A percentile compares a stretch with the other conserved stretches of the same genome.
phyloP scores from a whole-genome alignment of 2,113 vertebrate species.

The Platysternon megacephalum region DNA sequence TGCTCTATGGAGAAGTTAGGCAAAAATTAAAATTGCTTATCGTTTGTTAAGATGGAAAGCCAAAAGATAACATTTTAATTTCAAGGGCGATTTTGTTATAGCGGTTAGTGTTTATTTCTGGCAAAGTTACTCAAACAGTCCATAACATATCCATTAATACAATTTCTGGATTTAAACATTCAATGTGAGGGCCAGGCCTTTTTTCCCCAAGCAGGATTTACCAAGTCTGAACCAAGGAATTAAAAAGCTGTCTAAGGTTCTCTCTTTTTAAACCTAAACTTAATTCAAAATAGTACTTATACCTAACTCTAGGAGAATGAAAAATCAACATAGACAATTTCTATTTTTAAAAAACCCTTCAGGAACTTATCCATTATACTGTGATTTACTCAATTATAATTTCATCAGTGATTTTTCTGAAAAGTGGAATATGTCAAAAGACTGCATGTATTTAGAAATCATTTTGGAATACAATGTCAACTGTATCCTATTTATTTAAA shows the following conservation, averaged over 20 bases:
- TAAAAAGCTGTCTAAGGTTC: not conserved
- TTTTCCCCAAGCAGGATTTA: not conserved
- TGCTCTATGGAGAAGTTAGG: not conserved
- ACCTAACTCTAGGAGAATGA: not conserved
- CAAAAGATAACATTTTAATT: not conserved
- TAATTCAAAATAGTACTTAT: conserved; percentile 4
- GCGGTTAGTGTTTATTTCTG: not conserved
- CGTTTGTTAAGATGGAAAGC: not conserved
- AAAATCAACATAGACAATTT: conserved; percentile 32
- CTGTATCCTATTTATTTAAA: not conserved
- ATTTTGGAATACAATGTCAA: not conserved
- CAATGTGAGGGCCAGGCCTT: not conserved
- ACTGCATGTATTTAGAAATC: not conserved
- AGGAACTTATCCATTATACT: not conserved
- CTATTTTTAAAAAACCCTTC: not conserved
- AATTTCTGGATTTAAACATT: not conserved
- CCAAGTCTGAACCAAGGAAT: not conserved
- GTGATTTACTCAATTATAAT: not conserved
- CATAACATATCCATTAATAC: accelerated
- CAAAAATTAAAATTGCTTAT: not conserved
- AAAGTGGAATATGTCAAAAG: conserved; percentile 6
- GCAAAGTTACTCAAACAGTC: not conserved
- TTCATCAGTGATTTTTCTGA: not conserved
- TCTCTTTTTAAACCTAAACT: not conserved
- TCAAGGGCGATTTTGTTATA: not conserved